A percentile compares a stretch with the other conserved stretches of the same genome.
phyloP scores from a whole-genome alignment of 2,113 vertebrate genomes.

The Ceyx melanurus region DNA sequence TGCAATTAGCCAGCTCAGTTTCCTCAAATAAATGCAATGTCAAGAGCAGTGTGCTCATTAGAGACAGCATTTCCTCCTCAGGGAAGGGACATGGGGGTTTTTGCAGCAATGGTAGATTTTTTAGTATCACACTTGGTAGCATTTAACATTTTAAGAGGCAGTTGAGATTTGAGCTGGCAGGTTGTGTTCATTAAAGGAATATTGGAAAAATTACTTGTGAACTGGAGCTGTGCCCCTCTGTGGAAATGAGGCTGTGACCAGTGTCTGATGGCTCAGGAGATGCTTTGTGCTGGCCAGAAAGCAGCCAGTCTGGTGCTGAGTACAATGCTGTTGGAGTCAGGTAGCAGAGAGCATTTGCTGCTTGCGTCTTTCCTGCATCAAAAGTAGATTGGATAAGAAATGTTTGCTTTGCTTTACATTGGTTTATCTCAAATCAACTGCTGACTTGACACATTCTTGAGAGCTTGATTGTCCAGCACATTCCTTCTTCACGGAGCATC shows the following conservation, averaged over 20 bases:
- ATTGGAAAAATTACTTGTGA: not conserved
- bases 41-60: not conserved
- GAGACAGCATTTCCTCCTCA: not conserved
- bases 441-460: not conserved
- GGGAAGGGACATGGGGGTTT: not conserved
- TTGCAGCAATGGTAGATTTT: not conserved
- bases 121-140: not conserved
- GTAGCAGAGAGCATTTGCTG: not conserved
- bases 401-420: not conserved
- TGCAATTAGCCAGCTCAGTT: constrained; percentile 6
- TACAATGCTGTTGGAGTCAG: not conserved
- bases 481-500: not conserved
- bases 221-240: not conserved
- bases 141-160: not conserved
- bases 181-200: not conserved
- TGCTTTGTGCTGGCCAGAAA: not conserved
- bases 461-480: not conserved
- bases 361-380: not conserved
- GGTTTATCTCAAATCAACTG: not conserved
- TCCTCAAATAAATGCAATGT: not conserved
- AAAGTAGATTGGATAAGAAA: not conserved
- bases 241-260: not conserved
- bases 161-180: not conserved
- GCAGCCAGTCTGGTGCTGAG: not conserved
- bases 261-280: not conserved